These are phyloP conservation scores for Gallinago paraguaiae DNA, from an alignment of 2,113 vertebrate species.

Conservation along the genomic window DNA sequence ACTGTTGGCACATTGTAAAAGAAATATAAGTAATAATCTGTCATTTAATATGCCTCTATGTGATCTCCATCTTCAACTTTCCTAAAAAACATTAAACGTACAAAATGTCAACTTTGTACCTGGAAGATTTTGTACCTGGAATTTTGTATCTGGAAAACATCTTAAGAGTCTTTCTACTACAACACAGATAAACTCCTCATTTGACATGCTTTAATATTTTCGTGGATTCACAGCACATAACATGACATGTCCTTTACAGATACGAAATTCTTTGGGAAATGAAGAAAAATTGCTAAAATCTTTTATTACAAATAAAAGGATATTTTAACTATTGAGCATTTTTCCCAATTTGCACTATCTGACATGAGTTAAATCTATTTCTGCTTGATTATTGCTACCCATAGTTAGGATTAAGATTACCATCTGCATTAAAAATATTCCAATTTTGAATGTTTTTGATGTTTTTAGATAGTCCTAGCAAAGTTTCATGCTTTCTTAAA, in stretches of 20 bases:
- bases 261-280: neutral
- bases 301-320: neutral
- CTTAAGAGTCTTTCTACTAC: neutral
- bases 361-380: neutral
- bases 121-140: too few species aligned
- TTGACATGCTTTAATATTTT: neutral
- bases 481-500: neutral
- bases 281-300: neutral
- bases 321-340: neutral
- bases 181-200: neutral
- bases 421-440: neutral
- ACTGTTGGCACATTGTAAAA: neutral
- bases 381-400: neutral
- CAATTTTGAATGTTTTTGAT: neutral
- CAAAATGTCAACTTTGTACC: too few species aligned
- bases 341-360: neutral
- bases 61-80: neutral
- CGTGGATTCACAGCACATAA: neutral
- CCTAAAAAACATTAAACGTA: neutral
- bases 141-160: too few species aligned
- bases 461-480: neutral
- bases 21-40: neutral
- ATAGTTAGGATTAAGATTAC: neutral
- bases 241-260: neutral
- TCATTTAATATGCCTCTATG: neutral